These are phyloP conservation scores for Propithecus perrieri DNA, from an alignment of 2,797 vertebrate genomes.

Conservation along the genomic window DNA sequence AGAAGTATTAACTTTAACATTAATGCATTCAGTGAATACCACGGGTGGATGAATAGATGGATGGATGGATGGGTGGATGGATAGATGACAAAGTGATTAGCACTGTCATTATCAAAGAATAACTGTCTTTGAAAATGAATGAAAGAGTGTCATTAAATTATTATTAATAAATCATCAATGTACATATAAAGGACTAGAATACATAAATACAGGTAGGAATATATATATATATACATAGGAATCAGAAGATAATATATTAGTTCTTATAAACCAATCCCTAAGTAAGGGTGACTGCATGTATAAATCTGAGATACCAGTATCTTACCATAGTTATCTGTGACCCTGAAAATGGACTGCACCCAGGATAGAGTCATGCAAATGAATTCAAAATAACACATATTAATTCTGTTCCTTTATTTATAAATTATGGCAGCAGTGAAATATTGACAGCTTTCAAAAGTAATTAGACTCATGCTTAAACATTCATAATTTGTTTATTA, in stretches of 20 bases:
- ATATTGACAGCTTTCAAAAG: background rate
- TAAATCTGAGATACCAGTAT: background rate
- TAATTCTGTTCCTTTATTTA: background rate
- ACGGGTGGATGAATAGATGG: background rate
- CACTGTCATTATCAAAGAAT: background rate
- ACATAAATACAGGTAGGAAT: background rate
- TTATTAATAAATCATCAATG: background rate
- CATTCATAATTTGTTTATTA: background rate
- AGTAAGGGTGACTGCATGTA: background rate
- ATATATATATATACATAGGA: background rate
- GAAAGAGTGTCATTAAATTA: background rate
- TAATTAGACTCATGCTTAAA: background rate
- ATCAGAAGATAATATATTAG: background rate
- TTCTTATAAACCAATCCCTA: background rate
- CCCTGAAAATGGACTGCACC: background rate
- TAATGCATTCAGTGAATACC: background rate
- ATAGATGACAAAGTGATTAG: background rate
- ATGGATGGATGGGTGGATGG: background rate
- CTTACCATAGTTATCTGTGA: too few relatives aligned
- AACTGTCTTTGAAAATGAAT: background rate
- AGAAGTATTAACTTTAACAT: background rate
- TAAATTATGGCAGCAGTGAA: background rate
- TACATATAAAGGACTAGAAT: background rate
- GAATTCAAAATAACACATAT: background rate
- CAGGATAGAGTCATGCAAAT: background rate